Evolutionary conservation across 1,140 invertebrate genomes (phyloP), one percentile per base, ranked within the genome.

Genomic region (Cylas formicarius): DNA sequence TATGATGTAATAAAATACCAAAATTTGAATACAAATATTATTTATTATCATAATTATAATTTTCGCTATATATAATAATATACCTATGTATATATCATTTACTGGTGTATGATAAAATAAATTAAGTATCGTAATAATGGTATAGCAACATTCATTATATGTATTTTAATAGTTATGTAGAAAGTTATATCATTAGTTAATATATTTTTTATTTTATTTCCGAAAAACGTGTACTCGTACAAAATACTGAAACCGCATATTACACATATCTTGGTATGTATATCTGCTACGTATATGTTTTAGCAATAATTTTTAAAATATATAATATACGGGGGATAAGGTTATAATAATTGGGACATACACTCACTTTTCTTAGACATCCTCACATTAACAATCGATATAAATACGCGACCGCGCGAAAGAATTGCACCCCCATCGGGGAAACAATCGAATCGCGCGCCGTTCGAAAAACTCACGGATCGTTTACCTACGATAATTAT

Each of bases 131-230:
- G 59, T 58, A 63, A 63, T 65, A 55, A n/a, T n/a, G 37, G 57
- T 63, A 63, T 64, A 66, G 62, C 63, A 64, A 66, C 62, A 66
- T 66, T 64, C 55, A 65, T 61, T 62, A 63, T 63, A 62, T 56
- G 58, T 62, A 58, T 57, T 61, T 55, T 48, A 41, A 44, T 58
- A 61, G 52, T 60, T 61, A 65, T 60, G 59, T 65, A 65, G 62
- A 65, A 65, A 63, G 61, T 56, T 65, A 63, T 60, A 62, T 60
- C 52, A 62, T 54, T 62, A 62, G 56, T 58, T 56, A 64, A 60
- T 63, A 65, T 62, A 62, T 59, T 48, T 42, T n/a, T n/a, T n/a
- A n/a, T n/a, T n/a, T 50, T 48, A 38, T 58, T 64, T 61, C 60
- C 58, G 49, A 61, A 65, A 64, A 65, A 65, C 63, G 61, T 65